These are phyloP conservation scores for Xylophagus ater DNA, from an alignment of 2,888 invertebrate genomes.

Conservation along the genomic window DNA sequence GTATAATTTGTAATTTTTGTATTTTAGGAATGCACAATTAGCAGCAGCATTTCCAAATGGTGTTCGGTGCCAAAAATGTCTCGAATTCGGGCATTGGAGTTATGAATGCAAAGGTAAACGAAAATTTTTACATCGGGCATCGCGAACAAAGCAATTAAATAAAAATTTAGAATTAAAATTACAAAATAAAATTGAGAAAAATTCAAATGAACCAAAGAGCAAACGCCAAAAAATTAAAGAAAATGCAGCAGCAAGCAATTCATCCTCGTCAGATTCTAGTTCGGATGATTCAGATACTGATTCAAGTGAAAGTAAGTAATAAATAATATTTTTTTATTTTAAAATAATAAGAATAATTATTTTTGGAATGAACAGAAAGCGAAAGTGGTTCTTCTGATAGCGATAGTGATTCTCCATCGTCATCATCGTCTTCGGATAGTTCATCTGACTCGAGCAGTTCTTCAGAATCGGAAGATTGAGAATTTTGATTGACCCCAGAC, in stretches of 20 bases:
- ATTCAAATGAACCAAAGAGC: conserved; percentile 18
- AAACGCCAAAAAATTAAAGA: conserved; percentile 21
- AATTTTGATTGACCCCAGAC: too few species aligned
- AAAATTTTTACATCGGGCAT: conserved; percentile 73
- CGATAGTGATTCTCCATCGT: conserved; percentile 27
- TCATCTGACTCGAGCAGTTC: conserved; percentile 21
- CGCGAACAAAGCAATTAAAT: conserved; percentile 69
- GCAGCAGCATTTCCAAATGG: conserved; percentile 60
- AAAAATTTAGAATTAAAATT: conserved; percentile 43
- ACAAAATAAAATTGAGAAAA: conserved; percentile 6
- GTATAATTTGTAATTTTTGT: conserved; percentile 12
- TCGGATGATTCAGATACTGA: conserved; percentile 22
- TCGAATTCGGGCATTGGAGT: conserved; percentile 89
- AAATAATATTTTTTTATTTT: too few species aligned
- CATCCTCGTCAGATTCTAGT: conserved; percentile 20
- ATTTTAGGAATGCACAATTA: conserved; percentile 46
- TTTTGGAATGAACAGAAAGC: too few species aligned
- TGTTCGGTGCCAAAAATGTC: conserved; percentile 82
- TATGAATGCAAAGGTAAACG: conserved; percentile 87
- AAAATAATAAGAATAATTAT: too few species aligned
- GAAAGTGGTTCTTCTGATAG: conserved; percentile 14
- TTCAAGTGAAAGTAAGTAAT: too few species aligned
- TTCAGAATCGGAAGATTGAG: too few species aligned
- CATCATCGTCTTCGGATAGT: conserved; percentile 26
- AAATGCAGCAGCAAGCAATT: conserved; percentile 17